phyloP scores from a whole-genome alignment of 1,140 invertebrate genomes.

The Caenorhabditis brenneri region DNA sequence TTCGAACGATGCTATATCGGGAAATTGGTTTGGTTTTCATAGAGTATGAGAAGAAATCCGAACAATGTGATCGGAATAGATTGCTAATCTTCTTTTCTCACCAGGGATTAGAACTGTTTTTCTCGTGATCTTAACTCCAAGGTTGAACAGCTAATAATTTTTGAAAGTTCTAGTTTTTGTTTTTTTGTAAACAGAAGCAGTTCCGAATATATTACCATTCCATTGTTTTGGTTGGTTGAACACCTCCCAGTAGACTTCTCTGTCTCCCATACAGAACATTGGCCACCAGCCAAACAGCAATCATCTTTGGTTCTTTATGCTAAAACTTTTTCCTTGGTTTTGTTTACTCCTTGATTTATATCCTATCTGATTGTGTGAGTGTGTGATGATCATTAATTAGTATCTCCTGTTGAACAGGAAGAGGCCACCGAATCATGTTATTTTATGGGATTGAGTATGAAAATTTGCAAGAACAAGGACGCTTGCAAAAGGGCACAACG shows the following conservation, averaged over 20 bases:
- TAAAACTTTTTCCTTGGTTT: neutral
- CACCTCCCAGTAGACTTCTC: neutral
- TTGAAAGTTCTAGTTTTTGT: too few relatives aligned
- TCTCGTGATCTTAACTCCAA: too few relatives aligned
- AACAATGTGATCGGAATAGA: too few relatives aligned
- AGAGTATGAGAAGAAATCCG: too few relatives aligned
- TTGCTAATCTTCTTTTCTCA: too few relatives aligned
- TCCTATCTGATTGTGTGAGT: neutral
- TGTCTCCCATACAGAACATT: neutral
- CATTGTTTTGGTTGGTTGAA: neutral
- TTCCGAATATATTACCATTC: neutral
- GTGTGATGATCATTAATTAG: constrained; percentile 20
- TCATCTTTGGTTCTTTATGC: constrained; percentile 33
- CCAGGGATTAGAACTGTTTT: too few relatives aligned
- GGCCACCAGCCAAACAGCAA: neutral
- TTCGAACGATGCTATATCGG: too few relatives aligned
- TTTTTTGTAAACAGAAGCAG: too few relatives aligned
- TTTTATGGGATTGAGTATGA: constrained; percentile 2
- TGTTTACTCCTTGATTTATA: neutral
- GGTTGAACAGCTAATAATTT: too few relatives aligned
- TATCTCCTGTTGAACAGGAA: neutral
- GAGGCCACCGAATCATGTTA: neutral
- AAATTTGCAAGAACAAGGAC: constrained; percentile 7
- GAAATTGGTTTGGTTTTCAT: too few relatives aligned
- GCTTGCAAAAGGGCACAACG: neutral